Conservation (phyloP, 2,113 vertebrate species). For the Azemiops feae region DNA sequence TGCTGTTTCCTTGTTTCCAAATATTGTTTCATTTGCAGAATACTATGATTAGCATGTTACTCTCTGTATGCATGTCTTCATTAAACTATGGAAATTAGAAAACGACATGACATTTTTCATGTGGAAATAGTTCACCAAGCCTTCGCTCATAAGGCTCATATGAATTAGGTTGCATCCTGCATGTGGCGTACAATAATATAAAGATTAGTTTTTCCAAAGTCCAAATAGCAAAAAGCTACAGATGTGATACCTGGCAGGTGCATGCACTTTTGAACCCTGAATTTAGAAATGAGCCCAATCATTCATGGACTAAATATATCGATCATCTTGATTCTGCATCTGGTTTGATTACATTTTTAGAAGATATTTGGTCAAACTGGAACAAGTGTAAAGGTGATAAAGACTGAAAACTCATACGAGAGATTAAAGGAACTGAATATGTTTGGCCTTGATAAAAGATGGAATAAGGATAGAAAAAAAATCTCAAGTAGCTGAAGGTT, state of each 20-base stretch:
- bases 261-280: not conserved
- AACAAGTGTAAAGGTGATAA: not conserved
- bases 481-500: not conserved
- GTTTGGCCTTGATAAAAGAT: not conserved
- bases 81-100: slow-evolving; percentile 53
- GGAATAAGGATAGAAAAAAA: not conserved
- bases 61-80: slow-evolving; percentile 46
- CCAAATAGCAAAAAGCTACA: slow-evolving; percentile 34
- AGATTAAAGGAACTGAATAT: not conserved
- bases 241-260: not conserved
- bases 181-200: slow-evolving; percentile 31
- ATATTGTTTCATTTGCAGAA: slow-evolving; percentile 42
- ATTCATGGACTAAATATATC: not conserved
- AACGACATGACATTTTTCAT: slow-evolving; percentile 45
- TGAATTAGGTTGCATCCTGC: slow-evolving; percentile 52
- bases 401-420: not conserved
- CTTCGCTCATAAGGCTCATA: slow-evolving; percentile 40
- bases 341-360: not conserved
- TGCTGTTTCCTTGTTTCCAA: slow-evolving; percentile 51
- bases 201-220: slow-evolving; percentile 21
- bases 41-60: slow-evolving; percentile 37
- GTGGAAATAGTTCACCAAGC: slow-evolving; percentile 52
- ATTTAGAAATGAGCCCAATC: not conserved
- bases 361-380: not conserved
- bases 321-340: not conserved